These are phyloP conservation scores for Leptonema lineaticorne DNA, from an alignment of 1,140 invertebrate species.

Conservation along the genomic window DNA sequence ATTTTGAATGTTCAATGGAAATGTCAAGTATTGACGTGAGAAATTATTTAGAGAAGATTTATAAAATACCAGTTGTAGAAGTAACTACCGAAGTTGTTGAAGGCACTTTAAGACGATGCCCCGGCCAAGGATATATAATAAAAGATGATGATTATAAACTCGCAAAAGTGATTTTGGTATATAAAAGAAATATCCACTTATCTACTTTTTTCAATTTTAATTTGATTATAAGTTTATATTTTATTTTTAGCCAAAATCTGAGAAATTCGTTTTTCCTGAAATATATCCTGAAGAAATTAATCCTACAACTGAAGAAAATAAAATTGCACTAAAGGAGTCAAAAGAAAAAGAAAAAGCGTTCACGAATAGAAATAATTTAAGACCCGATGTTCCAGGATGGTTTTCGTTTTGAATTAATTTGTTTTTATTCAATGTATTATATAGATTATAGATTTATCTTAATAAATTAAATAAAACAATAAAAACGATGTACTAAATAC, in stretches of 20 bases:
- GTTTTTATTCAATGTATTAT: not conserved
- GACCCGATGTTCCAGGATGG: conserved; percentile 60
- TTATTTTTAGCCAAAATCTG: conserved; percentile 54
- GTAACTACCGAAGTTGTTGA: conserved; percentile 71
- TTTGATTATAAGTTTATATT: conserved; percentile 32
- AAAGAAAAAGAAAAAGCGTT: conserved; percentile 53
- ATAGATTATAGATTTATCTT: not conserved
- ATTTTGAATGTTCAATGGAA: conserved; percentile 84
- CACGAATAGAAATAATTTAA: conserved; percentile 53
- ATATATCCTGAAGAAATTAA: conserved; percentile 52
- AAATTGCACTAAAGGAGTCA: conserved; percentile 52
- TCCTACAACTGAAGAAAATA: conserved; percentile 45
- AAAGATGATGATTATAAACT: conserved; percentile 85
- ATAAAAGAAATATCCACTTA: conserved; percentile 41
- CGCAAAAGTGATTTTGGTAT: conserved; percentile 80
- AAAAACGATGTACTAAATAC: no score
- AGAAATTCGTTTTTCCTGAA: conserved; percentile 61
- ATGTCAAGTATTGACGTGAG: conserved; percentile 87
- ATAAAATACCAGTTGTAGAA: conserved; percentile 74
- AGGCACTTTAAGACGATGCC: conserved; percentile 59
- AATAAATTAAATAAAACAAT: not conserved
- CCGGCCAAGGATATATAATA: conserved; percentile 61
- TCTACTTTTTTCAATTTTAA: conserved; percentile 12
- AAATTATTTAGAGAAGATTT: conserved; percentile 95
- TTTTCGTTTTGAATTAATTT: conserved; percentile 52